These are phyloP conservation scores for Eristalis arbustorum DNA, from an alignment of 2,888 invertebrate genomes.

Conservation along the genomic window DNA sequence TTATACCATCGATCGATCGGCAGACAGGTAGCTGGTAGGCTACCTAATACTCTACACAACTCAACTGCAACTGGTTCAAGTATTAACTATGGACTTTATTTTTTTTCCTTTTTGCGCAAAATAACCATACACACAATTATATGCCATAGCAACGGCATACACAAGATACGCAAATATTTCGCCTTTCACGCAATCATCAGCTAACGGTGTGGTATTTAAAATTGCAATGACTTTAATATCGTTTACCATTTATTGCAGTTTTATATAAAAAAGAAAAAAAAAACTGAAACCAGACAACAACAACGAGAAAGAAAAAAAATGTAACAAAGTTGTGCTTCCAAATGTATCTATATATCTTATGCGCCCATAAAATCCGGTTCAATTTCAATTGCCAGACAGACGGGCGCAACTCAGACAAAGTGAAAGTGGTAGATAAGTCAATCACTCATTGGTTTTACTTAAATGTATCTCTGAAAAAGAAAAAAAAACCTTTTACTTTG, in stretches of 20 bases:
- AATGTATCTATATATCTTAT: slow-evolving; percentile 47
- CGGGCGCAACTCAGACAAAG: slow-evolving; percentile 67
- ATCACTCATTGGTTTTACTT: slow-evolving; percentile 61
- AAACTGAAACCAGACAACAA: background rate
- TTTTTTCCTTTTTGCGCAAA: too few species aligned
- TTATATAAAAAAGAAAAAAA: slow-evolving; percentile 14
- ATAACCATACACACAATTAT: too few species aligned
- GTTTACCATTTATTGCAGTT: slow-evolving; percentile 17
- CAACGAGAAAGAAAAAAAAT: background rate
- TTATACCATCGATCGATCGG: slow-evolving; percentile 30
- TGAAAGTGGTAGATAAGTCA: slow-evolving; percentile 68
- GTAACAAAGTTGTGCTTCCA: slow-evolving; percentile 7
- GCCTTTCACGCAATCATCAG: slow-evolving; percentile 38
- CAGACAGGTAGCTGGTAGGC: slow-evolving; percentile 16
- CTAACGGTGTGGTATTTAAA: slow-evolving; percentile 48
- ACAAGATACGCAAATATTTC: slow-evolving; percentile 12
- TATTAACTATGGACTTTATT: slow-evolving; percentile 1
- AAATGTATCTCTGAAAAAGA: background rate
- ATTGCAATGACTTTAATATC: slow-evolving; percentile 37
- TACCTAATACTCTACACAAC: background rate
- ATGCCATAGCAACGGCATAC: background rate
- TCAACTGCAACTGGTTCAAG: slow-evolving; percentile 42
- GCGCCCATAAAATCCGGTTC: slow-evolving; percentile 66
- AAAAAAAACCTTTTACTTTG: slow-evolving; percentile 38
- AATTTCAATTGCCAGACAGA: slow-evolving; percentile 66